A percentile compares a stretch with the other conserved stretches of the same genome.
Conservation (phyloP, 2,113 vertebrate species). For the Xiphophorus couchianus region DNA sequence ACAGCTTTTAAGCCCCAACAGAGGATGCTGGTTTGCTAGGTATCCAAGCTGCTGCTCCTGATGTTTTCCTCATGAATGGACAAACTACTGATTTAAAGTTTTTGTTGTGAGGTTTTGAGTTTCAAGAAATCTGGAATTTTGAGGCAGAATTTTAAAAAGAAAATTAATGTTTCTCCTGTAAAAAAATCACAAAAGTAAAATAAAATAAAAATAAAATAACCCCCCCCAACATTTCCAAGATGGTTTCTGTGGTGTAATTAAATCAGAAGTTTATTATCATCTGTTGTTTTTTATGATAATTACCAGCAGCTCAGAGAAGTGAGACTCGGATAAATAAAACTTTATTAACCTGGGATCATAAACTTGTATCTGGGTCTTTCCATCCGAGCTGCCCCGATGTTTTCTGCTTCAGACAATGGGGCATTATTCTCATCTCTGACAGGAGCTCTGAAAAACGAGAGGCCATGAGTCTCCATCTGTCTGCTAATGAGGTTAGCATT, state of each 20-base stretch:
- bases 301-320: conserved; percentile 3
- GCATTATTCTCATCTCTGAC: conserved; percentile 34
- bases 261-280: conserved; percentile 50
- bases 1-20: too few relatives aligned
- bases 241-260: conserved; percentile 48
- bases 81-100: too few relatives aligned
- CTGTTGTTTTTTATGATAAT: conserved; percentile 36
- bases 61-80: too few relatives aligned
- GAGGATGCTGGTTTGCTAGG: too few relatives aligned
- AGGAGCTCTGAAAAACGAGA: not conserved
- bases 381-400: conserved; percentile 19
- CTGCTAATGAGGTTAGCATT: conserved; percentile 60
- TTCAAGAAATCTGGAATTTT: too few relatives aligned
- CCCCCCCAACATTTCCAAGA: conserved; percentile 9
- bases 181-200: conserved; percentile 18
- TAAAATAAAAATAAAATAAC: conserved; percentile 43
- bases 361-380: conserved; percentile 13
- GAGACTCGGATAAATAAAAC: not conserved
- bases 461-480: conserved; percentile 54
- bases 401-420: conserved; percentile 53
- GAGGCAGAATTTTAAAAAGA: not conserved
- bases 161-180: not conserved
- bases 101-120: too few relatives aligned
- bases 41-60: too few relatives aligned
- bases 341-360: not conserved